These are phyloP conservation scores for Meiosimyza decipiens DNA, from an alignment of 2,888 invertebrate species.

Conservation along the genomic window DNA sequence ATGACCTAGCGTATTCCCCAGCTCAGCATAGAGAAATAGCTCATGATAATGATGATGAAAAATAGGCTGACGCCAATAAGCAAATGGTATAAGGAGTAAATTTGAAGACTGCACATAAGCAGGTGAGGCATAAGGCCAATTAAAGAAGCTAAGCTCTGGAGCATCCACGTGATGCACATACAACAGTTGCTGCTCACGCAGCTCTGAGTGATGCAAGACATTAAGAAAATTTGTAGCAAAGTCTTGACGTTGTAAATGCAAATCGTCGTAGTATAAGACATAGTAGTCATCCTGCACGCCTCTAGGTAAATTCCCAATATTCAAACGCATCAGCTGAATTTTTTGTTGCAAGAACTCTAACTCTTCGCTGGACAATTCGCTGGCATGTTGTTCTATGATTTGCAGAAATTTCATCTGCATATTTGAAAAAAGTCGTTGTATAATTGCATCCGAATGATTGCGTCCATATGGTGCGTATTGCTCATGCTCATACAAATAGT, in stretches of 20 bases:
- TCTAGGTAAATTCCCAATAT: slow-evolving; percentile 24
- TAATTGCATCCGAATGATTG: slow-evolving; percentile 8
- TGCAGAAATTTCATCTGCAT: neutral
- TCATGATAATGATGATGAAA: slow-evolving; percentile 42
- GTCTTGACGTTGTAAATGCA: neutral
- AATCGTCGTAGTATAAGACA: neutral
- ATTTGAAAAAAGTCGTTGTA: slow-evolving; percentile 4
- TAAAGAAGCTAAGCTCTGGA: slow-evolving; percentile 38
- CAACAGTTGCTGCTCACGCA: slow-evolving; percentile 13
- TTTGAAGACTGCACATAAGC: slow-evolving; percentile 47
- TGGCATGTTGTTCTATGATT: neutral
- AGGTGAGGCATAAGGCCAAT: slow-evolving; percentile 45
- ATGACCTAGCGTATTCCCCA: slow-evolving; percentile 50
- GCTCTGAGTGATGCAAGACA: neutral
- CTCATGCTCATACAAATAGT: slow-evolving; percentile 16
- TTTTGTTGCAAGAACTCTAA: slow-evolving; percentile 14
- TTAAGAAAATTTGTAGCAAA: slow-evolving; percentile 27
- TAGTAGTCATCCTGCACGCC: neutral
- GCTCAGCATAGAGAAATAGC: slow-evolving; percentile 44
- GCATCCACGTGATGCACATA: slow-evolving; percentile 16
- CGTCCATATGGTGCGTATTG: neutral
- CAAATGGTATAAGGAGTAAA: slow-evolving; percentile 46
- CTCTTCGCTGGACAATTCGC: neutral
- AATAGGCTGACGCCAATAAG: slow-evolving; percentile 43
- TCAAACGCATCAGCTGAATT: slow-evolving; percentile 24